Conservation (phyloP, 2,113 vertebrate genomes). For the Gymnocephalus cernua region DNA sequence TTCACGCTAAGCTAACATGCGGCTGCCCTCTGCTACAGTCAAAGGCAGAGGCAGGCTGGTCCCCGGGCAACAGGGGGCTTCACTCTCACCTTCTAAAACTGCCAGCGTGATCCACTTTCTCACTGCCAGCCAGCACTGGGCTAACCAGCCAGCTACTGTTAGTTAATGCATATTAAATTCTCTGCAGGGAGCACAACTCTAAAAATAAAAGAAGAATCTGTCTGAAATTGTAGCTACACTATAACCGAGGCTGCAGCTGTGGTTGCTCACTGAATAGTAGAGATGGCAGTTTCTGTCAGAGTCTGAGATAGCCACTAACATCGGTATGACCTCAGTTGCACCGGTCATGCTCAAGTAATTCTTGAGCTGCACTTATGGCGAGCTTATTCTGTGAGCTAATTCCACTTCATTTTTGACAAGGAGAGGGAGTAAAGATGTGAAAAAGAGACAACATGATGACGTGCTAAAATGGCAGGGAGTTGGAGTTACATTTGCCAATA, state of each 20-base stretch:
- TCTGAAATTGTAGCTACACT: constrained; percentile 72
- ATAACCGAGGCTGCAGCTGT: constrained; percentile 60
- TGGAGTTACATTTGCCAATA: background rate
- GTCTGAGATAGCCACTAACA: constrained; percentile 11
- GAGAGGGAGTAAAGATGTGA: background rate
- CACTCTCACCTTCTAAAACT: constrained; percentile 47
- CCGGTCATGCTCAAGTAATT: constrained; percentile 6
- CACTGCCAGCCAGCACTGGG: constrained; percentile 34
- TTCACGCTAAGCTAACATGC: constrained; percentile 66
- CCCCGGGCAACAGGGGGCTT: constrained; percentile 39
- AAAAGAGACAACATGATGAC: background rate
- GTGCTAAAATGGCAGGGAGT: background rate
- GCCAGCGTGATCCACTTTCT: constrained; percentile 57
- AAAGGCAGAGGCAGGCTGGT: constrained; percentile 31
- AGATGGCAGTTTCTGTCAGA: constrained; percentile 39
- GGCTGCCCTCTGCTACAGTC: constrained; percentile 34
- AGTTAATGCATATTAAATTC: constrained; percentile 76
- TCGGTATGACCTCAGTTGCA: constrained; percentile 47
- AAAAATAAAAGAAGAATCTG: constrained; percentile 79
- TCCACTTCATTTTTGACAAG: constrained; percentile 7
- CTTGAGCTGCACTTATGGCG: constrained; percentile 4
- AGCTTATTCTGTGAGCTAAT: constrained; percentile 3
- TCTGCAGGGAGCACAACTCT: constrained; percentile 75
- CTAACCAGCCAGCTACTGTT: constrained; percentile 55
- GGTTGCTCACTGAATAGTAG: constrained; percentile 45